Percentiles rank a stretch among this genome's conserved stretches.
These are phyloP conservation scores for Thymelicus lineola DNA, from an alignment of 2,888 invertebrate genomes.

Conservation along the genomic window DNA sequence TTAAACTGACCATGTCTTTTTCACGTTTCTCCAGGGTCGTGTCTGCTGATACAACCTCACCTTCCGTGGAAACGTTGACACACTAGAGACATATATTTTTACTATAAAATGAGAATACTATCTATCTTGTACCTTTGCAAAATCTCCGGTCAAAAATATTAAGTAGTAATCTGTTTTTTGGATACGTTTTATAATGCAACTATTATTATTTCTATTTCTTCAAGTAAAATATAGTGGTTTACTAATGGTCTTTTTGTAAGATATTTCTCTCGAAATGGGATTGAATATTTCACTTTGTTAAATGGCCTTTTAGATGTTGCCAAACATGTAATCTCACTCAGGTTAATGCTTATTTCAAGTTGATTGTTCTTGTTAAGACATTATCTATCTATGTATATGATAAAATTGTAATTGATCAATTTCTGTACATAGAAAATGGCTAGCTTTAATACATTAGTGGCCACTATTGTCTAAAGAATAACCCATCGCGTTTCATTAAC, in stretches of 20 bases:
- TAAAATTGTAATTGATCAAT: too few relatives aligned
- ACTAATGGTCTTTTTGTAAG: neutral
- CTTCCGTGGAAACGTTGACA: constrained; percentile 71
- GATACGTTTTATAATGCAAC: too few relatives aligned
- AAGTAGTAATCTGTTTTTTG: neutral
- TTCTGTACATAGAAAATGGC: too few relatives aligned
- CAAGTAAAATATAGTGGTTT: too few relatives aligned
- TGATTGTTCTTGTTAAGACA: neutral
- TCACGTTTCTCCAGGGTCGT: constrained; percentile 67
- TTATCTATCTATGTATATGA: too few relatives aligned
- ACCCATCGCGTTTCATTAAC: too few relatives aligned
- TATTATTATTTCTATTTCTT: too few relatives aligned
- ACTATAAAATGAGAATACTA: too few relatives aligned
- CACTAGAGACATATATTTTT: constrained; percentile 53
- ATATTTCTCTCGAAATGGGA: neutral
- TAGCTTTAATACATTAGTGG: too few relatives aligned
- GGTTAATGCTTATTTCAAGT: constrained; percentile 1
- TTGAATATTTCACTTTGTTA: constrained; percentile 3
- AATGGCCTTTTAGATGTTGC: constrained; percentile 15
- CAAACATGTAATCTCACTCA: constrained; percentile 5
- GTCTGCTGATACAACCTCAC: constrained; percentile 61
- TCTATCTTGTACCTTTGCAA: too few relatives aligned
- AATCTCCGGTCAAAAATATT: neutral
- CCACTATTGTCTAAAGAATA: too few relatives aligned
- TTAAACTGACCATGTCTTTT: constrained; percentile 69